These are phyloP conservation scores for Achroia grisella DNA, from an alignment of 1,140 invertebrate species.

Conservation along the genomic window DNA sequence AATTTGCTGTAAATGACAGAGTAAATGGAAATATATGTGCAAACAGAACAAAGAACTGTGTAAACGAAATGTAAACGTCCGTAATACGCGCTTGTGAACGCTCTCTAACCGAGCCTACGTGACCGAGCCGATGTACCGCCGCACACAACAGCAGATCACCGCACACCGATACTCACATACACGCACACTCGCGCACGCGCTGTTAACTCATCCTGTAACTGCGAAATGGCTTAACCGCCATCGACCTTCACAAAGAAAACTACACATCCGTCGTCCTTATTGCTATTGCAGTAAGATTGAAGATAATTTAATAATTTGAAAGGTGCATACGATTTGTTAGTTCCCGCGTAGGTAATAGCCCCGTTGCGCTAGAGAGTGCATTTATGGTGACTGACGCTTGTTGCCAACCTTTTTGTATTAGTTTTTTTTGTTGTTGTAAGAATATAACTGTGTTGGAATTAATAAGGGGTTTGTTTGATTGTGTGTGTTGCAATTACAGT, in stretches of 20 bases:
- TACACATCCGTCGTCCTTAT: conserved; percentile 42
- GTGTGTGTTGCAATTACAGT: not conserved
- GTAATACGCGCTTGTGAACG: conserved; percentile 30
- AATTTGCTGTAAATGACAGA: no score
- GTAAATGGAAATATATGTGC: not conserved
- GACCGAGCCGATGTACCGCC: conserved; percentile 52
- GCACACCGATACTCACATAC: conserved; percentile 26
- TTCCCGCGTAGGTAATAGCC: conserved; percentile 31
- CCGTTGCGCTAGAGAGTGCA: conserved; percentile 65
- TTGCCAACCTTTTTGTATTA: conserved; percentile 59
- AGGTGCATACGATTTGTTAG: conserved; percentile 26
- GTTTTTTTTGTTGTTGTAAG: conserved; percentile 30
- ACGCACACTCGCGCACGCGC: conserved; percentile 42
- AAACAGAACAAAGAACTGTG: conserved; percentile 24
- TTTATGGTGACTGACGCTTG: conserved; percentile 56
- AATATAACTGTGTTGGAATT: conserved; percentile 20
- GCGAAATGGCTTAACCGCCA: conserved; percentile 32
- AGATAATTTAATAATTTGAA: conserved; percentile 16
- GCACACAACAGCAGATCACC: conserved; percentile 28
- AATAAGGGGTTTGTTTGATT: conserved; percentile 4
- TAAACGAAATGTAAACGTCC: conserved; percentile 29
- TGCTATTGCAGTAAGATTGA: conserved; percentile 9
- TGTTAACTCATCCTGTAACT: conserved; percentile 31
- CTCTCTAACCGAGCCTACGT: conserved; percentile 57
- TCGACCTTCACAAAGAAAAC: conserved; percentile 67